Conservation (phyloP, 2,113 vertebrate genomes). For the Halcyon malimbica region DNA sequence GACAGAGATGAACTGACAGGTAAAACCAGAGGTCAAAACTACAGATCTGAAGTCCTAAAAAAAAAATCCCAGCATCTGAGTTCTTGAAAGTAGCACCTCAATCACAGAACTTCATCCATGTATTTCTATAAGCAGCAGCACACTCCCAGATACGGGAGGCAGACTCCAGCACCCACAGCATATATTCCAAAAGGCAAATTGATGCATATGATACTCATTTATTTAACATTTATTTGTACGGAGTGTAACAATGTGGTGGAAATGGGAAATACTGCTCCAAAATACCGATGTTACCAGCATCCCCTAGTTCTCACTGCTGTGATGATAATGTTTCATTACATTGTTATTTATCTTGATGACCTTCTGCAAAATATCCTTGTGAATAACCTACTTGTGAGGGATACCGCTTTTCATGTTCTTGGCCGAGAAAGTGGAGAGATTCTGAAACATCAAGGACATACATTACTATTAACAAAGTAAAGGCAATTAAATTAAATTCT, state of each 20-base stretch:
- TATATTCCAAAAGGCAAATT: not conserved
- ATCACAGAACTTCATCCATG: not conserved
- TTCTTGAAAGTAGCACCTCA: not conserved
- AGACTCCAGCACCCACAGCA: not conserved
- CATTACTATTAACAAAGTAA: not conserved
- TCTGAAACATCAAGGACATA: not conserved
- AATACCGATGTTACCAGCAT: not conserved
- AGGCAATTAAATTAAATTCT: not conserved
- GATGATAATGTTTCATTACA: not conserved
- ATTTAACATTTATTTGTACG: not conserved
- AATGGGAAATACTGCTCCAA: not conserved
- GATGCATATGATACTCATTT: accelerated
- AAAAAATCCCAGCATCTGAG: not conserved
- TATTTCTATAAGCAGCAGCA: not conserved
- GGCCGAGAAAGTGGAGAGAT: not conserved
- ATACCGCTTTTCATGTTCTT: not conserved
- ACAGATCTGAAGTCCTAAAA: not conserved
- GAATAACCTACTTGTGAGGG: not conserved
- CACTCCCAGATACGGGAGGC: accelerated
- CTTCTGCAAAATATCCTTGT: not conserved
- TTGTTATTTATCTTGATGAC: not conserved
- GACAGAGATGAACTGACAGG: not conserved
- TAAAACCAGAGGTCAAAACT: not conserved
- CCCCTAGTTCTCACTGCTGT: not conserved
- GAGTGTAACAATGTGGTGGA: not conserved